Percentiles rank a stretch among this genome's conserved stretches.
Conservation (phyloP, 2,888 invertebrate species). For the Clostera curtula region DNA sequence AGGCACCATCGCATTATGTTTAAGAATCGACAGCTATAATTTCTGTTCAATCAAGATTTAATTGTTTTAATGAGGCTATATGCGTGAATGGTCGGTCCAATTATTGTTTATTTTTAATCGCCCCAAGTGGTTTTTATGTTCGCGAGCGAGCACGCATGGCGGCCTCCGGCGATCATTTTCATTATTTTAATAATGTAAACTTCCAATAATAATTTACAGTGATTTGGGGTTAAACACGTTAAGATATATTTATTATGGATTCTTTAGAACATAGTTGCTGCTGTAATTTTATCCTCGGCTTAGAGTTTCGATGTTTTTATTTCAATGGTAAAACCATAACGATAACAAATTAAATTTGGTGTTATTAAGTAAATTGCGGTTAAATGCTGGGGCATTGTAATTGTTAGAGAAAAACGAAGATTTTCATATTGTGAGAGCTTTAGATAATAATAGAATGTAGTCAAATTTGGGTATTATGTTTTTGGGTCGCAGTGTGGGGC, state of each 20-base stretch:
- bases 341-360: background rate
- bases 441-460: background rate
- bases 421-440: background rate
- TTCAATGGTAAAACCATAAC: slow-evolving; percentile 20
- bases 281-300: slow-evolving; percentile 55
- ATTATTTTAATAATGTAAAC: slow-evolving; percentile 76
- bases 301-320: slow-evolving; percentile 39
- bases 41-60: slow-evolving; percentile 76
- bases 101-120: slow-evolving; percentile 76
- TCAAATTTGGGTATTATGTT: no score
- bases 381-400: slow-evolving; percentile 4
- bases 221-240: slow-evolving; percentile 74
- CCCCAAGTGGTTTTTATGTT: slow-evolving; percentile 73
- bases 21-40: slow-evolving; percentile 75
- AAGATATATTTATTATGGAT: slow-evolving; percentile 71
- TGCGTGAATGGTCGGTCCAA: slow-evolving; percentile 74
- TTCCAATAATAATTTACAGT: slow-evolving; percentile 75
- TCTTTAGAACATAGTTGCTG: slow-evolving; percentile 47
- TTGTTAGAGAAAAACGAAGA: slow-evolving; percentile 1
- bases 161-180: slow-evolving; percentile 71
- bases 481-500: no score
- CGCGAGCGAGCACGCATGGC: slow-evolving; percentile 68
- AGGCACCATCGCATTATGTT: slow-evolving; percentile 68
- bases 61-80: slow-evolving; percentile 75
- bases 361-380: slow-evolving; percentile 5